Evolutionary conservation across 1,140 invertebrate genomes (phyloP), one percentile per base, ranked within the genome.

Genomic region (Hycleus cichorii): DNA sequence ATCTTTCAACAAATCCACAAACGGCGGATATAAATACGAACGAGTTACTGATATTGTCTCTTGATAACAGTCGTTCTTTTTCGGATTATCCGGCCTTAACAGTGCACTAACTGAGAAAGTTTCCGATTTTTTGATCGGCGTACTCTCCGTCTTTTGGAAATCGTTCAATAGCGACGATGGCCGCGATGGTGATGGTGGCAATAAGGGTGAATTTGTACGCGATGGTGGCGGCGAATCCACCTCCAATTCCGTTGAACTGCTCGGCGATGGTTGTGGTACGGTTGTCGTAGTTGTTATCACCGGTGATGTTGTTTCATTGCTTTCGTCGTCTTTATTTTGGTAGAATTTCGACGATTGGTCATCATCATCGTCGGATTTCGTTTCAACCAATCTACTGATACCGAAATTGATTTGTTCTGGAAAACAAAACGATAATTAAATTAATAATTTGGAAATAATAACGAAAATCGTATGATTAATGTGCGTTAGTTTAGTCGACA

Each of bases 81-180:
- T 80, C 2, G 84, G 87, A 18, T 85, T 81, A 71, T 91, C 88
- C 48, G 88, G 86, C 72, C 86, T 80, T 9, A 90, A 72, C 3
- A 90, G 74, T 0, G 87, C 89, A 46, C 83, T 88, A 4, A 90
- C 88, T 54, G 86, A 90, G 69, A 90, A 90, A 4, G 84, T 80
- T 72, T 89, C 85, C 4, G 86, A 89, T 75, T 85, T 83, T 72
- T 86, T 86, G 24, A 72, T 68, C 11, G 73, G 73, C 57, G 70
- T 72, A n/a, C 76, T 75, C 63, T 63, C 74, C 65, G 49, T 70
- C 67, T 67, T 72, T 62, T 58, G 66, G 11, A 75, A 74, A 25
- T 73, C 70, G 32, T 42, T 42, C 5, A n/a, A 11, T 54, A 74
- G 78, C 3, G 74, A 77, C 4, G 80, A 75, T 49, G 77, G 73